Evolutionary conservation across 2,888 invertebrate species (phyloP).

Genomic region (Pseudococcus jackbeardsleyi): DNA sequence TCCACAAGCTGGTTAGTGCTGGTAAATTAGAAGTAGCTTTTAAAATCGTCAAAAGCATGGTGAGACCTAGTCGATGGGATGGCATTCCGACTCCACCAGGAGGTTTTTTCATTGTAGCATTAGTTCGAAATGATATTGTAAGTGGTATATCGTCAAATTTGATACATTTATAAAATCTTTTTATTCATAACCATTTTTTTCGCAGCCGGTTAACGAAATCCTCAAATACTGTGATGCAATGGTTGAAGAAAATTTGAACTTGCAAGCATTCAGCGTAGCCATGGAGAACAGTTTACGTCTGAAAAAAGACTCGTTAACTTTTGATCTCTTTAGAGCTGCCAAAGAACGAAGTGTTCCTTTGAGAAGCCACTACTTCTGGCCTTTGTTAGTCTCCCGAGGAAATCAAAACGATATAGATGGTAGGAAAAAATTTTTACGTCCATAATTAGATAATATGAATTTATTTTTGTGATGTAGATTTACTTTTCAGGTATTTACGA

Average conservation of each 20-base stretch:
- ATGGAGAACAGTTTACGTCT: conserved; percentile 75
- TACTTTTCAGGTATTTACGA: conserved; percentile 71
- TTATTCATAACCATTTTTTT: conserved; percentile 61
- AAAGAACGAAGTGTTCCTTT: conserved; percentile 76
- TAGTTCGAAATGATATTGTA: conserved; percentile 69
- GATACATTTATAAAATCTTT: neutral
- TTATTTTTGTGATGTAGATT: neutral
- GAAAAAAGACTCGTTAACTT: conserved; percentile 73
- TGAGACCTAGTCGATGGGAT: conserved; percentile 71
- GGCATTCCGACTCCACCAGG: conserved; percentile 73
- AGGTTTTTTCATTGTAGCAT: conserved; percentile 80
- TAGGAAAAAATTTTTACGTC: neutral
- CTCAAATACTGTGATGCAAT: conserved; percentile 77
- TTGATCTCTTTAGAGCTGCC: conserved; percentile 78
- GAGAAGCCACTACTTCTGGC: conserved; percentile 90
- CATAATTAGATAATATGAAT: too few relatives aligned
- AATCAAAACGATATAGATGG: conserved; percentile 72
- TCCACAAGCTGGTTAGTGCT: conserved; percentile 80
- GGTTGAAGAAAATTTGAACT: conserved; percentile 75
- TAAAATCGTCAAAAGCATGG: conserved; percentile 76
- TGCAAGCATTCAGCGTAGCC: conserved; percentile 76
- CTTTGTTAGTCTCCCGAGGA: conserved; percentile 77
- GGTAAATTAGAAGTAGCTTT: conserved; percentile 78
- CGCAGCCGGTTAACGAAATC: conserved; percentile 76
- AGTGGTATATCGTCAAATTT: neutral